These are phyloP conservation scores for Hemistola chrysoprasaria DNA, from an alignment of 2,888 invertebrate genomes.

Conservation along the genomic window DNA sequence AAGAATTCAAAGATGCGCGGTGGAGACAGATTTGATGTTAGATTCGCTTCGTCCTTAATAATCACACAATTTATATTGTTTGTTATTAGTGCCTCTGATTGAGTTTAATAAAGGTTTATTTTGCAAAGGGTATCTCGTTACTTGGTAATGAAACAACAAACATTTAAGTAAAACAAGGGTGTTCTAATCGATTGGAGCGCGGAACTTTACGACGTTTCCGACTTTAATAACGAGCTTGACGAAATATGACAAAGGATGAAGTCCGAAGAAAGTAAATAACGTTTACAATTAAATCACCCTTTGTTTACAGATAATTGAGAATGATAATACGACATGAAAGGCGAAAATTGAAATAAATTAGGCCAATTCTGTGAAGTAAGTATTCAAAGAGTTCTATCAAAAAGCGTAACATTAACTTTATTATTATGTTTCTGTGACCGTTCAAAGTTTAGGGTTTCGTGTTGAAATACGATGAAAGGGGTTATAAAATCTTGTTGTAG, in stretches of 20 bases:
- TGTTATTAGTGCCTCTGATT: too few relatives aligned
- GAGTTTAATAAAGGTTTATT: too few relatives aligned
- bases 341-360: conserved; percentile 50
- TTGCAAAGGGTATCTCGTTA: too few relatives aligned
- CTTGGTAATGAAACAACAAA: too few relatives aligned
- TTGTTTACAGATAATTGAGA: conserved; percentile 47
- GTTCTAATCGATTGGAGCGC: too few relatives aligned
- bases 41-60: too few relatives aligned
- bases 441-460: conserved; percentile 35
- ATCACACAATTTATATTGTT: too few relatives aligned
- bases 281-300: conserved; percentile 38
- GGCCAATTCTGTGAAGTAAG: conserved; percentile 34
- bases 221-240: conserved; percentile 27
- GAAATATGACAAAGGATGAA: conserved; percentile 40
- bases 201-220: conserved; percentile 5
- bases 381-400: conserved; percentile 35
- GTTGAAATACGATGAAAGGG: conserved; percentile 41
- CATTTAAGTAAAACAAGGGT: too few relatives aligned
- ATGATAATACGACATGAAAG: conserved; percentile 47
- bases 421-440: conserved; percentile 33
- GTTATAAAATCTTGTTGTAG: conserved; percentile 30
- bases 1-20: too few relatives aligned
- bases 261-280: conserved; percentile 34
- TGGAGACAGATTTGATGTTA: too few relatives aligned
- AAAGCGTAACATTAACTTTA: conserved; percentile 34